Base-by-base conservation (phyloP, 2,113 vertebrate species). In the Labrus mixtus region DNA sequence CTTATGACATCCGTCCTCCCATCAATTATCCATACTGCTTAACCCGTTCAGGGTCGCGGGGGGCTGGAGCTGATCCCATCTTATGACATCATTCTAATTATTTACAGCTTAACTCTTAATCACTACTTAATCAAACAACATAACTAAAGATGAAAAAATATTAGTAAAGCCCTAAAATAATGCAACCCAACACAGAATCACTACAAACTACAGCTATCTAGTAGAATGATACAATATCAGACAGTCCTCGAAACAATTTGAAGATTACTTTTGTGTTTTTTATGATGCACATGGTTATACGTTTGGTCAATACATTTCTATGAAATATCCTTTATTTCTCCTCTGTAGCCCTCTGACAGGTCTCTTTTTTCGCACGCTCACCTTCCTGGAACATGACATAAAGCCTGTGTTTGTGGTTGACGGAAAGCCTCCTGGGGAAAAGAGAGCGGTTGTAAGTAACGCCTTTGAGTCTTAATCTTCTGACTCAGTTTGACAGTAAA, bases 361-460 rank as follows among this genome's bases (percentile, higher is more conserved):
- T 51, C 59, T 95, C 60, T 94, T 95, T 82, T 95, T 87, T 59
- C 94, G 95, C 16, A 95, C 95, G 0, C 90, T 95, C 60, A 91
- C 93, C 17, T 92, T 95, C 76, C 86, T 95, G 80, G 95, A 95
- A 81, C 89, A 94, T 48, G 93, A 89, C 81, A 95, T 95, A 76
- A 95, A 94, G 81, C 95, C 95, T 0, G 93, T 95, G 25, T 95
- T 94, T 92, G 93, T 95, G 48, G 92, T 95, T 70, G 95, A 95
- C 13, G 95, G 95, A 65, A 83, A 55, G 22, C 95, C 95, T 57
- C 95, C 95, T 0, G 20, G 11, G 48, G 91, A 95, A 68, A 95
- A 95, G 79, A 78, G 11, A 29, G 63, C 87, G 59, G 88, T 86
- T 81, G 95, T 95, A 79, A 94, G 93, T 81, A 37, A 64, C 22